Percentiles rank a stretch among this genome's conserved stretches.
phyloP scores from a whole-genome alignment of 1,140 invertebrate genomes.

The Sitodiplosis mosellana region DNA sequence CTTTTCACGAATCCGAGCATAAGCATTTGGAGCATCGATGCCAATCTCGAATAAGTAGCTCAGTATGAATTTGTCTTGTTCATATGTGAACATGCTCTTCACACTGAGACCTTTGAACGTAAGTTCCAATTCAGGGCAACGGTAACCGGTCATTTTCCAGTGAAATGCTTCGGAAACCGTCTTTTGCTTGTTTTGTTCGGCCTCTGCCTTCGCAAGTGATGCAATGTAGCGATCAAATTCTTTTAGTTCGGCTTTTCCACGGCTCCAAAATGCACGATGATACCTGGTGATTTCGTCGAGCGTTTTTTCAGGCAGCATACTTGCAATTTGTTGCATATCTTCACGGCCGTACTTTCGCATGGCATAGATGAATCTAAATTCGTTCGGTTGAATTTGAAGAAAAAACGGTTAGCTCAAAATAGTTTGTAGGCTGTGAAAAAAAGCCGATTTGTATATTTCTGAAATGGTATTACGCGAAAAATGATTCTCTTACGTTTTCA shows the following conservation, averaged over 20 bases:
- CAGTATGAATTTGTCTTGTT: constrained; percentile 94
- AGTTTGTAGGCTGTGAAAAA: no score
- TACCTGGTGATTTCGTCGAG: constrained; percentile 93
- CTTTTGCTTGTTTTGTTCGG: constrained; percentile 89
- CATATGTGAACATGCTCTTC: constrained; percentile 92
- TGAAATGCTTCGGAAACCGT: constrained; percentile 87
- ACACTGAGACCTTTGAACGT: constrained; percentile 94
- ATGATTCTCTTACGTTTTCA: no score
- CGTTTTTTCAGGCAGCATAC: constrained; percentile 94
- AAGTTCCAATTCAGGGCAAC: constrained; percentile 95
- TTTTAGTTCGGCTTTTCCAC: constrained; percentile 79
- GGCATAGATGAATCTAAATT: constrained; percentile 97
- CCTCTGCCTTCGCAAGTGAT: constrained; percentile 94
- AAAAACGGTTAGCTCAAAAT: no score
- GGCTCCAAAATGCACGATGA: constrained; percentile 95
- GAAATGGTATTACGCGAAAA: no score
- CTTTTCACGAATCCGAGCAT: constrained; percentile 73
- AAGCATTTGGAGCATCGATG: constrained; percentile 98
- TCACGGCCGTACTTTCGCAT: constrained; percentile 98
- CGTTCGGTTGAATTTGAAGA: no score
- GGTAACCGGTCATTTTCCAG: constrained; percentile 74
- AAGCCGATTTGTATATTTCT: no score
- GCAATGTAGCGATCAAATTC: constrained; percentile 86
- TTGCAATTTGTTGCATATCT: constrained; percentile 93
- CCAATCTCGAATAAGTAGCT: constrained; percentile 98